These are phyloP conservation scores for Latrodectus hesperus DNA, from an alignment of 2,888 invertebrate genomes.

Conservation along the genomic window DNA sequence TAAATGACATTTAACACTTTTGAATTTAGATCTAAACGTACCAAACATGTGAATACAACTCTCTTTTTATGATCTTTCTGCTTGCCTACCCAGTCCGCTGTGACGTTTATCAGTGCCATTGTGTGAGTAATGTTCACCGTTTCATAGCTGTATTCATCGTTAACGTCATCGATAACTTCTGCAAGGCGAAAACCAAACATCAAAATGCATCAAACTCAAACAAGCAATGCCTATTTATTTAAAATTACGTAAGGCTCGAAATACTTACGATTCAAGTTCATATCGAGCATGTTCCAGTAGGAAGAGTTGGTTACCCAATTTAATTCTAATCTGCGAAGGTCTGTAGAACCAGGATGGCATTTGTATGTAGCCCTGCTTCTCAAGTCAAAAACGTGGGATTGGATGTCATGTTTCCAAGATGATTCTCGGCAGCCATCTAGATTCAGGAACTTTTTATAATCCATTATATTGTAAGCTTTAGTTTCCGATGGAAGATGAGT, in stretches of 20 bases:
- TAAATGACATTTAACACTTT: no score
- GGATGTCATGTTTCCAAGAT: constrained; percentile 23
- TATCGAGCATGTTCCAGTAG: constrained; percentile 53
- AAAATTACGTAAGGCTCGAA: not conserved
- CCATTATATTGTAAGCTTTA: constrained; percentile 17
- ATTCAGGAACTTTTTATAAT: constrained; percentile 1
- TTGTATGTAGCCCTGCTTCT: constrained; percentile 13
- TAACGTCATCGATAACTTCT: constrained; percentile 45
- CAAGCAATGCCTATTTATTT: not conserved
- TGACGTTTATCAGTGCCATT: constrained; percentile 53
- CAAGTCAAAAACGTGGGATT: constrained; percentile 33
- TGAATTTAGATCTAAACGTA: not conserved
- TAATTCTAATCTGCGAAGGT: constrained; percentile 28
- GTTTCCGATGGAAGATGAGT: constrained; percentile 21
- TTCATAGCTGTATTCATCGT: constrained; percentile 33
- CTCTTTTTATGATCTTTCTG: constrained; percentile 30
- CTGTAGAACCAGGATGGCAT: constrained; percentile 12
- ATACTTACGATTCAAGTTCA: constrained; percentile 44
- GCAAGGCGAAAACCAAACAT: not conserved
- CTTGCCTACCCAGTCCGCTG: constrained; percentile 54
- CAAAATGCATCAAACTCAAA: not conserved
- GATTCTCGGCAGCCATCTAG: not conserved
- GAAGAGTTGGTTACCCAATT: constrained; percentile 35
- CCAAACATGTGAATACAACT: constrained; percentile 24
- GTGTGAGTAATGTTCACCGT: constrained; percentile 55